Evolutionary conservation across 2,113 vertebrate genomes (phyloP).

Genomic region (Dasyurus viverrinus): DNA sequence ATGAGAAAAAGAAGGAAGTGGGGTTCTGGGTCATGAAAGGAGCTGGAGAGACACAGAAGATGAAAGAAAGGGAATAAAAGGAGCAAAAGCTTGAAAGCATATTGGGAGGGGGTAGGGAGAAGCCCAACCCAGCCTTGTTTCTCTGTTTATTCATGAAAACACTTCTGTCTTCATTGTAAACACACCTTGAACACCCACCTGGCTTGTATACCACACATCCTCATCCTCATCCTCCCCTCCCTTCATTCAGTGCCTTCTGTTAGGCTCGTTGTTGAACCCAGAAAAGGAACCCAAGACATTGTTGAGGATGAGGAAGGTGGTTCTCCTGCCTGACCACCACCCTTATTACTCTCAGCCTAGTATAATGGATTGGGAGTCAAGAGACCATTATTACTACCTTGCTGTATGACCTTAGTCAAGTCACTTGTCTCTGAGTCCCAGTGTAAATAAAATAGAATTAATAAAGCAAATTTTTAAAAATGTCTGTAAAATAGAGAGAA

Average conservation of each 20-base stretch:
- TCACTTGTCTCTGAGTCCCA: not conserved
- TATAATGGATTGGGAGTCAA: not conserved
- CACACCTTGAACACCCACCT: not conserved
- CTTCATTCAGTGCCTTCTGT: not conserved
- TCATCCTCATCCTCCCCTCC: not conserved
- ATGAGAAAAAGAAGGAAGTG: not conserved
- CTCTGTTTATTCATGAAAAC: not conserved
- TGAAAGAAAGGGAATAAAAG: not conserved
- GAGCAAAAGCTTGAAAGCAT: not conserved
- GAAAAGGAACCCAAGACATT: not conserved
- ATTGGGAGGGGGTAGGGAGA: not conserved
- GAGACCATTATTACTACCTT: not conserved
- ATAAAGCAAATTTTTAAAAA: too few species aligned
- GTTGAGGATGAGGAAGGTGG: not conserved
- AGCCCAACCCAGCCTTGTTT: not conserved
- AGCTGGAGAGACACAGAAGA: not conserved
- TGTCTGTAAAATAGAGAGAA: not conserved
- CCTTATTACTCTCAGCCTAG: not conserved
- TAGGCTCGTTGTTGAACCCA: not conserved
- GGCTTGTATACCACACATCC: not conserved
- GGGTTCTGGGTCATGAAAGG: not conserved
- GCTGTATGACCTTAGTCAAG: not conserved
- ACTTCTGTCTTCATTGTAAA: not conserved
- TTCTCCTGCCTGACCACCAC: not conserved
- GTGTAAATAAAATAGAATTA: too few species aligned